Conservation (phyloP, 2,113 vertebrate species). For the Barbus barbus region DNA sequence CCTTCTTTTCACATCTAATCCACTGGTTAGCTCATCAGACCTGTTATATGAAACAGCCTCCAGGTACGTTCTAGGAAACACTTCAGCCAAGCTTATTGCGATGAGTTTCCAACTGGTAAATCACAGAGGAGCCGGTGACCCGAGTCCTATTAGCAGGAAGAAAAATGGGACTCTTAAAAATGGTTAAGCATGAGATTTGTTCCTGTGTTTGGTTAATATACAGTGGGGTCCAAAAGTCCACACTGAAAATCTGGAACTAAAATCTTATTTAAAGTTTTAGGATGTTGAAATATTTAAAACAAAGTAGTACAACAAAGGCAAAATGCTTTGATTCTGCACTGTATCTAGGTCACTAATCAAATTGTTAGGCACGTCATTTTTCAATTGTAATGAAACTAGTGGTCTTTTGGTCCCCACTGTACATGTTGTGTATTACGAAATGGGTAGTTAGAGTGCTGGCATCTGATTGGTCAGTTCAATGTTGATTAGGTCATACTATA, state of each 20-base stretch:
- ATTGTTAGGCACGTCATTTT: background rate
- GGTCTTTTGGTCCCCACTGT: background rate
- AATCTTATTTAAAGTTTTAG: conserved; percentile 17
- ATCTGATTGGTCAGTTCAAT: background rate
- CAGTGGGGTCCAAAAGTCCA: background rate
- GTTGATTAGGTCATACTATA: background rate
- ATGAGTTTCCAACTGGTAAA: background rate
- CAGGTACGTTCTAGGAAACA: background rate
- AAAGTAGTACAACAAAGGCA: background rate
- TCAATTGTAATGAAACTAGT: background rate
- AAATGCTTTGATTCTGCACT: background rate
- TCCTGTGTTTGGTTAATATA: background rate
- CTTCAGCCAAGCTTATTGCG: background rate
- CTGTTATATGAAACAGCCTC: conserved; percentile 21
- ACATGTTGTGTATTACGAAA: background rate
- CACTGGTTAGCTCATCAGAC: conserved; percentile 1
- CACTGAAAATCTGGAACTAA: background rate
- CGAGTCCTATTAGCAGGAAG: background rate
- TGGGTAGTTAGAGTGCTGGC: background rate
- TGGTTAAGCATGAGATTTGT: background rate
- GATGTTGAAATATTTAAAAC: conserved; percentile 6
- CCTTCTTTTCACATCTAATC: conserved; percentile 17
- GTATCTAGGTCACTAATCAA: background rate
- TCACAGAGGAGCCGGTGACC: background rate
- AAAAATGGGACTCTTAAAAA: conserved; percentile 3